A percentile compares a stretch with the other conserved stretches of the same genome.
Evolutionary conservation across 2,797 vertebrate genomes (phyloP).

Genomic region (Acomys russatus): DNA sequence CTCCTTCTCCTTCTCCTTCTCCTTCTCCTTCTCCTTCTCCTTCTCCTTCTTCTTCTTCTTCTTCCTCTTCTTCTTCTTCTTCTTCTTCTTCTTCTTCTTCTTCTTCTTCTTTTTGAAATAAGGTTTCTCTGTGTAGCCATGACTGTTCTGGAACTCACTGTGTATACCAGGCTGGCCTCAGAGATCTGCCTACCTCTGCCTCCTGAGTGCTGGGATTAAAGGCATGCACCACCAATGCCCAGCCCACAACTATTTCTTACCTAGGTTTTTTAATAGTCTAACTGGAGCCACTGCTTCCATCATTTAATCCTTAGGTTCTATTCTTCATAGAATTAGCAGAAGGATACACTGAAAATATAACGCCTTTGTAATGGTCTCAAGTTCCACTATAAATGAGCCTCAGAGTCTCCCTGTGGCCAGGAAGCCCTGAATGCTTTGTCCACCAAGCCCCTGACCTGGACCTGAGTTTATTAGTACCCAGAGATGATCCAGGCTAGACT

Average conservation of each 20-base stretch:
- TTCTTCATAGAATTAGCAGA: neutral
- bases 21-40: too few species aligned
- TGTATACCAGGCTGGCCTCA: too few species aligned
- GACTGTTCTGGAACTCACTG: too few species aligned
- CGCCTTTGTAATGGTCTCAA: neutral
- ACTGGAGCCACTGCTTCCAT: neutral
- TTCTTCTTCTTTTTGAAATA: too few species aligned
- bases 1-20: too few species aligned
- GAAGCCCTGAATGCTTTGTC: fast-evolving
- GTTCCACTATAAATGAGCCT: neutral
- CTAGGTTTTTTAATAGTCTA: neutral
- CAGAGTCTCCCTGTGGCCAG: neutral
- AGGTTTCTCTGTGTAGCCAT: too few species aligned
- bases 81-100: too few species aligned
- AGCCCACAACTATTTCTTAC: neutral
- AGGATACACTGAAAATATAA: neutral
- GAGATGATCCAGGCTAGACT: neutral
- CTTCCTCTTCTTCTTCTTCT: too few species aligned
- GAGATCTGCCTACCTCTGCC: too few species aligned
- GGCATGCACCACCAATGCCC: too few species aligned
- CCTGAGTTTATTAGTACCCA: neutral
- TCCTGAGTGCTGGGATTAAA: too few species aligned
- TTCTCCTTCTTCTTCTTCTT: too few species aligned
- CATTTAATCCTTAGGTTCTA: neutral
- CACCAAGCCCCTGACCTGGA: fast-evolving